Base-by-base conservation (phyloP, 2,113 vertebrate genomes). In the Ploceus nigricollis region DNA sequence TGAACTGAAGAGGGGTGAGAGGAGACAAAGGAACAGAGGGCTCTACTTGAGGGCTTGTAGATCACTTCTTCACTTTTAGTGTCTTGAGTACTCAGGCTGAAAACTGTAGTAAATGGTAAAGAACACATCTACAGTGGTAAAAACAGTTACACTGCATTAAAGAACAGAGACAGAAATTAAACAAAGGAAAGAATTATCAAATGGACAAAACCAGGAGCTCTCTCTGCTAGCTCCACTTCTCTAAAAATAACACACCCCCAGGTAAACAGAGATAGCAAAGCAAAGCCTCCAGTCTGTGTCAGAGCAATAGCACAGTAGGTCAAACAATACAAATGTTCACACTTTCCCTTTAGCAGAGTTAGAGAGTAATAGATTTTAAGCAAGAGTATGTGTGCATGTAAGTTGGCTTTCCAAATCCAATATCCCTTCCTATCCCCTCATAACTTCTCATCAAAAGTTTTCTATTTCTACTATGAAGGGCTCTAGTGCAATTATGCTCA, bases 401-500 rank as follows among this genome's bases (percentile, higher is more conserved):
- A 45, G 13, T 69, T 93, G 57, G 42, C 76, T 87, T 94, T 88
- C 86, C 48, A 87, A 93, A 90, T 89, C 53, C 54, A 77, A 45
- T 70, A 84, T 58, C 81, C 81, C 42, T 93, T 87, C 57, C 4
- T 3, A 91, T 93, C 31, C 72, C 37, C 60, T 86, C 76, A n/a
- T 10, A 87, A 82, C 69, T 87, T 95, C 86, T 75, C 92, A 92
- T 96, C 82, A 94, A 80, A 51, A 93, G 70, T 94, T 90, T 94
- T 69, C 76, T 60, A 3, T 48, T 95, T 92, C 92, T 84, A 10
- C 69, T 65, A 3, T 15, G 45, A 95, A 96, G 40, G 72, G 92
- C 94, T 97, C 82, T 82, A 93, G 69, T 0, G 53, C 84, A 97
- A 96, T 96, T 97, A 97, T 13, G 45, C 93, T 96, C 92, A 93